Base-by-base conservation (phyloP, 2,113 vertebrate species). In the Taxidea taxus region DNA sequence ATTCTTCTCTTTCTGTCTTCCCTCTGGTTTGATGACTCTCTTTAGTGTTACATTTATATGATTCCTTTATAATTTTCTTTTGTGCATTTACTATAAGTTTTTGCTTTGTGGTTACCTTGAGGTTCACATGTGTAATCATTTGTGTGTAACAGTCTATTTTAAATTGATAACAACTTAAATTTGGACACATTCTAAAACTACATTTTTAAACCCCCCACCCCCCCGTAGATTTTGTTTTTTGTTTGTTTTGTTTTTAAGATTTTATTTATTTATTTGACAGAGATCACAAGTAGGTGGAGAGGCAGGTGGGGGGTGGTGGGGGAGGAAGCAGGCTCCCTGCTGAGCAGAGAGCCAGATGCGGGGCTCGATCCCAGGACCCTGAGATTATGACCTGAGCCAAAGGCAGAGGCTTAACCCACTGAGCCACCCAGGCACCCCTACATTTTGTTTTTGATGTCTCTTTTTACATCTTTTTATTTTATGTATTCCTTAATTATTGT, bases 241-340 rank as follows among this genome's bases (percentile, higher is more conserved):
- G 51, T 54, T 54, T 54, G 16, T 54, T 54, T 51, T 51, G 15
- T 51, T 54, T 54, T 18, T 18, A 54, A 54, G 51, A 54, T 54
- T 54, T 54, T 54, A 54, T 54, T 54, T 54, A 54, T 54, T 54
- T 18, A 18, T 54, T 54, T 54, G 51, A 54, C 51, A 18, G 51
- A 54, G 51, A 54, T 54, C 51, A 54, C 51, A 18, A 54, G 51
- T 54, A 54, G 51, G 51, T 18, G 16, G 51, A 18, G 16, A 51
- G 51, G 4, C 51, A n/a, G n/a, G n/a, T n/a, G n/a, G 0, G 51
- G 16, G 15, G 15, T 51, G 0, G n/a, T n/a, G n/a, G n/a, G 5
- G 51, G 16, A 16, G 51, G 16, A 54, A 54, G 51, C 51, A 54
- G 51, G 51, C 51, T 54, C 16, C 15, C 51, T 54, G 51, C 51